Evolutionary conservation across 2,888 invertebrate genomes (phyloP).

Genomic region (Trissolcus japonicus): DNA sequence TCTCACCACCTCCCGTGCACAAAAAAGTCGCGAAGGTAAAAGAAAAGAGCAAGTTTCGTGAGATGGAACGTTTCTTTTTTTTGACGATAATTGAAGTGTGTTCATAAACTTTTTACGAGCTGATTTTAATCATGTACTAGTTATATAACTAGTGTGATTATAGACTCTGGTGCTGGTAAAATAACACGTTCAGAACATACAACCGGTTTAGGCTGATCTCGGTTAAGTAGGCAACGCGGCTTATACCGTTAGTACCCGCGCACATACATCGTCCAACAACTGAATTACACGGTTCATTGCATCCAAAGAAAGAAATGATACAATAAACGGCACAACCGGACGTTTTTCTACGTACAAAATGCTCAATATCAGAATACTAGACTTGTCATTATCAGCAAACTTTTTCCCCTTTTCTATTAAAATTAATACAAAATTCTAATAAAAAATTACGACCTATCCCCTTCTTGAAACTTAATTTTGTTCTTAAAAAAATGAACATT

Average conservation of each 20-base stretch:
- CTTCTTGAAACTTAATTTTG: slow-evolving; percentile 7
- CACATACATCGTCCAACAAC: slow-evolving; percentile 49
- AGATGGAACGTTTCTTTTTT: neutral
- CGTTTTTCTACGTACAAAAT: slow-evolving; percentile 4
- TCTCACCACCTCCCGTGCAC: slow-evolving; percentile 21
- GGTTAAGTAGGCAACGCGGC: slow-evolving; percentile 46
- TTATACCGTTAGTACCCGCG: slow-evolving; percentile 49
- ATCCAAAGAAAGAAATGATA: slow-evolving; percentile 43
- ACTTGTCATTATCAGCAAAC: too few relatives aligned
- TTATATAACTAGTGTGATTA: neutral
- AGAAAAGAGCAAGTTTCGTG: neutral
- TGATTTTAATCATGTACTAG: slow-evolving; percentile 2
- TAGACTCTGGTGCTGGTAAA: too few relatives aligned
- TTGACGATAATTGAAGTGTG: too few relatives aligned
- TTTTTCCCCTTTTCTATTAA: neutral
- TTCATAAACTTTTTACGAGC: too few relatives aligned
- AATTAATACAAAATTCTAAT: neutral
- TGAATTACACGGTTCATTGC: slow-evolving; percentile 52
- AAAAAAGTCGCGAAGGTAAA: slow-evolving; percentile 51
- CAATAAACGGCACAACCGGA: slow-evolving; percentile 28
- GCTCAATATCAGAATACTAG: neutral
- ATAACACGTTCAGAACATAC: slow-evolving; percentile 49
- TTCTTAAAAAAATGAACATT: neutral
- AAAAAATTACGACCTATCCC: neutral
- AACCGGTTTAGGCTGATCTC: slow-evolving; percentile 56